These are phyloP conservation scores for Capitella teleta DNA, from an alignment of 1,140 invertebrate species.

Conservation along the genomic window DNA sequence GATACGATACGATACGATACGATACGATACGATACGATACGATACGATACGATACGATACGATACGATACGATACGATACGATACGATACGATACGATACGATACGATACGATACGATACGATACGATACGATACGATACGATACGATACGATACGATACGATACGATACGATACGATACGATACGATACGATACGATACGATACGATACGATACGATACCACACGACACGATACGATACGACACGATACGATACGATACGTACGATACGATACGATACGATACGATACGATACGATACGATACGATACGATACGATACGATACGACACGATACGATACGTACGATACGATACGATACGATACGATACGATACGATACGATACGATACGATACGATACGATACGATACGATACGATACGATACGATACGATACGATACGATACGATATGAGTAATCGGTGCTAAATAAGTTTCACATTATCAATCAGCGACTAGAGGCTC, in stretches of 20 bases:
- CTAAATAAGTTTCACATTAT: too few relatives aligned
- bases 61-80: too few relatives aligned
- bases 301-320: constrained; percentile 4
- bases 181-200: neutral
- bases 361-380: constrained; percentile 7
- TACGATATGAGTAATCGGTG: too few relatives aligned
- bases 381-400: constrained; percentile 9
- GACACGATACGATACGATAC: constrained; percentile 2
- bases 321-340: constrained; percentile 6
- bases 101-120: too few relatives aligned
- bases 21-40: too few relatives aligned
- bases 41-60: too few relatives aligned
- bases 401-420: constrained; percentile 10
- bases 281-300: constrained; percentile 7
- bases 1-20: too few relatives aligned
- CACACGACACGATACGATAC: neutral
- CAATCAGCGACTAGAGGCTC: too few relatives aligned
- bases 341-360: constrained; percentile 7
- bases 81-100: too few relatives aligned
- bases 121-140: too few relatives aligned
- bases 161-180: too few relatives aligned
- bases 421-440: constrained; percentile 9
- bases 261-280: constrained; percentile 6
- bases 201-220: neutral
- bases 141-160: too few relatives aligned